Base-by-base conservation (phyloP, 2,113 vertebrate genomes). In the Upupa epops region DNA sequence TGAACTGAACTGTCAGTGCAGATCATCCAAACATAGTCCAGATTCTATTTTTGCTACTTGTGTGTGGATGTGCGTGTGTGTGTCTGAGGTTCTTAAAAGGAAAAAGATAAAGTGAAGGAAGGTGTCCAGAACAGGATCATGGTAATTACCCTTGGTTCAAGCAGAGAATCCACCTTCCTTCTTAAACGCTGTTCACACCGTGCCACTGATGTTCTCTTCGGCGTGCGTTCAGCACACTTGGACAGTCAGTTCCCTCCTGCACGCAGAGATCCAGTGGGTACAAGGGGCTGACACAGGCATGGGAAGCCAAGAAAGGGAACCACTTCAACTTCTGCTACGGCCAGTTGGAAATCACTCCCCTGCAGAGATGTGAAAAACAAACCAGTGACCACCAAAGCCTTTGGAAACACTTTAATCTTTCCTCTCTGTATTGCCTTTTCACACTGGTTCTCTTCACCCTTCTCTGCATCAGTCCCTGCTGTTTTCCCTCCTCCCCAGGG, bases 11-110 rank as follows among this genome's bases (percentile, higher is more conserved):
- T 26, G 1, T 46, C 61, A 83, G 76, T 80, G 80, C 90, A 88
- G 86, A 95, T 82, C 82, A 73, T 42, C 56, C 70, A 76, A 88
- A 90, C 80, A 69, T 36, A 92, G 55, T 56, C 73, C 68, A 92
- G 93, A 91, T 91, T 93, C 72, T 94, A 92, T 95, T 95, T 94
- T 93, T 95, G 93, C 59, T 95, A 94, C 87, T 83, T 45, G n/a
- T 75, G 83, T 78, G 70, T 81, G 88, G 69, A 63, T 72, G 88
- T 88, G 52, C 46, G 18, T 24, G 61, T 81, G 88, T 73, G 70
- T 81, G 70, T 66, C 51, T 92, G 86, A 91, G 77, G 71, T 76
- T 85, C 86, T 69, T 70, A 64, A 72, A 76, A 65, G 71, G 68
- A 54, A 59, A 25, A 6, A 31, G 16, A 32, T 48, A 28, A 69